Percentiles rank a stretch among this genome's conserved stretches.
phyloP scores from a whole-genome alignment of 2,113 vertebrate genomes.

The Triplophysa dalaica region DNA sequence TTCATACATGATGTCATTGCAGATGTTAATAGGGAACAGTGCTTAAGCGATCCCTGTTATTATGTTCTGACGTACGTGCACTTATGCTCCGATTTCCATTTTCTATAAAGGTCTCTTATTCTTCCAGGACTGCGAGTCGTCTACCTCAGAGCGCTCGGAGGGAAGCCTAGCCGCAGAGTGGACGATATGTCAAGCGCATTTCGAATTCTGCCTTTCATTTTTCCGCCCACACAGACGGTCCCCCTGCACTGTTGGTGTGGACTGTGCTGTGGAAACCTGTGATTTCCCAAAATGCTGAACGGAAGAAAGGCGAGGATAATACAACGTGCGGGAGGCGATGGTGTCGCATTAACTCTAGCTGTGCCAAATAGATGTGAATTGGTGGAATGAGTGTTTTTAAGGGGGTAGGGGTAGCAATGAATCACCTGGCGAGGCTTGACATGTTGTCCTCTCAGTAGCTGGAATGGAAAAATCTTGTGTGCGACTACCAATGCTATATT shows the following conservation, averaged over 20 bases:
- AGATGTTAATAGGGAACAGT: constrained; percentile 26
- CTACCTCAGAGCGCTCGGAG: constrained; percentile 61
- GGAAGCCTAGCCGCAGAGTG: constrained; percentile 62
- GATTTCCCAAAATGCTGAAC: constrained; percentile 63
- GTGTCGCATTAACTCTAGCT: constrained; percentile 48
- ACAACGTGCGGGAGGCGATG: constrained; percentile 53
- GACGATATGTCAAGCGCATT: constrained; percentile 74
- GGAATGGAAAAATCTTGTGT: constrained; percentile 18
- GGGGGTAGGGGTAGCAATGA: not conserved
- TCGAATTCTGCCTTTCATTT: constrained; percentile 77
- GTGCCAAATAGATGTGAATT: not conserved
- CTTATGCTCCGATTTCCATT: constrained; percentile 29
- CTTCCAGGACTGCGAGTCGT: constrained; percentile 51
- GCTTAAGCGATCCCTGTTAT: constrained; percentile 37
- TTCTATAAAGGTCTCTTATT: constrained; percentile 45
- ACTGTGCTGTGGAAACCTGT: constrained; percentile 69
- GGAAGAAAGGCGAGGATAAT: constrained; percentile 30
- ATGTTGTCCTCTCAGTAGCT: constrained; percentile 1
- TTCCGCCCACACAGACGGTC: constrained; percentile 69
- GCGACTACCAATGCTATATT: not conserved
- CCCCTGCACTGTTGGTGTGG: constrained; percentile 67
- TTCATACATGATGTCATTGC: not conserved
- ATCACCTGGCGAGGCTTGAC: constrained; percentile 30
- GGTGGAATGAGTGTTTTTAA: too few relatives aligned
- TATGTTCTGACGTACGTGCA: constrained; percentile 28